These are phyloP conservation scores for Leucoraja ocellata DNA, from an alignment of 2,797 vertebrate genomes.

Conservation along the genomic window DNA sequence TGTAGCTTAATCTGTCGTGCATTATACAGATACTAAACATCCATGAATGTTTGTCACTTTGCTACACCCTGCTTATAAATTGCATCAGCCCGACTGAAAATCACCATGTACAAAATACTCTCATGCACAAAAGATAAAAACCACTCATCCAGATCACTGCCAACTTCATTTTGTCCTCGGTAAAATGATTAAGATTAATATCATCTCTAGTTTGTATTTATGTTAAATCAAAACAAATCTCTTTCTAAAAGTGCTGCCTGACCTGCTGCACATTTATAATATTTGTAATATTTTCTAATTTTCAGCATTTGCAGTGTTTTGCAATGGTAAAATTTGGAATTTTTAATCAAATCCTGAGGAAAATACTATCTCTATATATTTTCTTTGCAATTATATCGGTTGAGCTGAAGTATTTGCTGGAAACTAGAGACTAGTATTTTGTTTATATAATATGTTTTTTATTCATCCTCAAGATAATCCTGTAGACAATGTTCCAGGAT, in stretches of 20 bases:
- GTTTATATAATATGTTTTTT: neutral
- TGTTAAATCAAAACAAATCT: neutral
- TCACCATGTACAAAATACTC: too few species aligned
- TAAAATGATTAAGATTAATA: neutral
- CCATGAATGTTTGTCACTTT: neutral
- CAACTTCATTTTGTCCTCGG: neutral
- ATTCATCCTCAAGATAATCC: neutral
- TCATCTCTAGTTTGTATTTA: neutral
- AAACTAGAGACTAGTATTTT: neutral
- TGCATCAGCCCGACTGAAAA: neutral
- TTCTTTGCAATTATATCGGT: neutral
- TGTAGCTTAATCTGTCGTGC: neutral
- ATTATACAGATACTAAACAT: neutral
- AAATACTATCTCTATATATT: neutral
- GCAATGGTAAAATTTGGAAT: too few species aligned
- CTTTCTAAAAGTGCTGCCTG: too few species aligned
- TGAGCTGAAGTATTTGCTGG: neutral
- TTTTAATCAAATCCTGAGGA: neutral
- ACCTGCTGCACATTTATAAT: too few species aligned
- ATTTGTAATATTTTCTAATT: too few species aligned
- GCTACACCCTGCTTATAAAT: neutral
- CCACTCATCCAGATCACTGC: neutral
- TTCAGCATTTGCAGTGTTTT: too few species aligned
- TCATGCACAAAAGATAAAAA: neutral
- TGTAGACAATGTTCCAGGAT: neutral